phyloP scores from a whole-genome alignment of 2,797 vertebrate genomes.

The Xenentodon cancila region DNA sequence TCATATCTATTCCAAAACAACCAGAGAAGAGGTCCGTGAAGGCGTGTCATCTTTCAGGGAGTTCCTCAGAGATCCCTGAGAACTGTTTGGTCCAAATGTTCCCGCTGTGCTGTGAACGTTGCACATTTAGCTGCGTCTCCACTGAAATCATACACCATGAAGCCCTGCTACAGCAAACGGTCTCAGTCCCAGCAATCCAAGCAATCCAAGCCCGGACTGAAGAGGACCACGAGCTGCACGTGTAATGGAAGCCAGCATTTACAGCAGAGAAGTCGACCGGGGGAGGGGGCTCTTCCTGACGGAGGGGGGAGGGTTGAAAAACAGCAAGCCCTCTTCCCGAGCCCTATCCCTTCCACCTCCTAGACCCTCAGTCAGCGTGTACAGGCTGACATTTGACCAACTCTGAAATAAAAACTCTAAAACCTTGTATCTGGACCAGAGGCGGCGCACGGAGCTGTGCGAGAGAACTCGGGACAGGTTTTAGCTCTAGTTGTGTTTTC shows the following conservation, averaged over 20 bases:
- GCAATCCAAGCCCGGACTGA: constrained; percentile 61
- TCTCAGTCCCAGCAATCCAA: constrained; percentile 3
- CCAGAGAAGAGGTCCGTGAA: not conserved
- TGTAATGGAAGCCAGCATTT: constrained; percentile 72
- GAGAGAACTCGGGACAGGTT: constrained; percentile 23
- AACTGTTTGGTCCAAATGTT: not conserved
- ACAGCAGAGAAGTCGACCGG: constrained; percentile 59
- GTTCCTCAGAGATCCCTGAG: not conserved
- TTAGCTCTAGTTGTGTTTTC: constrained; percentile 16
- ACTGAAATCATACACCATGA: not conserved
- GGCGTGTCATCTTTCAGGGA: not conserved
- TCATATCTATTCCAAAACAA: no score
- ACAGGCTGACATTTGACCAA: constrained; percentile 11
- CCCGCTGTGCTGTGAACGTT: no score
- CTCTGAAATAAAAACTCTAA: not conserved
- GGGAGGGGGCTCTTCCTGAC: constrained; percentile 73
- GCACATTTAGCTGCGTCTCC: not conserved
- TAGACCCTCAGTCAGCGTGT: constrained; percentile 21
- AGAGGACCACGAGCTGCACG: constrained; percentile 44
- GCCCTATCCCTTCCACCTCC: constrained; percentile 35
- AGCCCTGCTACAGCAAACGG: not conserved
- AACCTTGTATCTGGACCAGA: constrained; percentile 10
- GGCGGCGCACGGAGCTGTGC: constrained; percentile 11
- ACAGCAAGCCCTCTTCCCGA: constrained; percentile 60
- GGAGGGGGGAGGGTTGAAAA: constrained; percentile 73